Evolutionary conservation across 2,113 vertebrate genomes (phyloP), one percentile per base, ranked within the genome.

Genomic region (Eudyptes chrysolophus): DNA sequence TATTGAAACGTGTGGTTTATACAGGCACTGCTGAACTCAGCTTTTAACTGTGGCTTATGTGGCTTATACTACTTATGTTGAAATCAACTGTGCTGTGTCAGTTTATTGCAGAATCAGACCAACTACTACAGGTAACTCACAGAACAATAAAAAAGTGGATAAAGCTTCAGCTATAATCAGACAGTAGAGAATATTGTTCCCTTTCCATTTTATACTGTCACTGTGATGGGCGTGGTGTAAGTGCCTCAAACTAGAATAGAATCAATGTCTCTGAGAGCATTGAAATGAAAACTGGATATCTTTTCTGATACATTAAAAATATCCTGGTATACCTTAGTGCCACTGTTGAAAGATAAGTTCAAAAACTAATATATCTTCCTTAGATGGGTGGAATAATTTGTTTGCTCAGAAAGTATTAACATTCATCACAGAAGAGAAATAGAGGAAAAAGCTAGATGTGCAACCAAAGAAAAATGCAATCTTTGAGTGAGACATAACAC

Each of bases 1-100:
- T 38, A 24, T 32, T 38, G 55, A 66, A 61, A 66, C 0, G 0
- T 13, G 3, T 16, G 8, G 6, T 57, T 80, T 49, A 12, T 48
- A 36, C 10, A 34, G 38, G 26, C 16, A 40, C 5, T 64, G 25
- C 7, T 55, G 48, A 66, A 58, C 4, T 10, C 17, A 46, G 17
- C 27, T 82, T 66, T 84, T 44, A 65, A 24, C 38, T 22, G 3
- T 48, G 54, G 16, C 21, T 72, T 87, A 42, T 42, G 42, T 42
- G 42, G 42, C 13, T 42, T 16, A 42, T 22, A 64, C 9, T 57
- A 9, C 7, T 49, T 32, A 2, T 27, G 13, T 30, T 77, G 40
- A 85, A 85, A 80, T 57, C 19, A 44, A 32, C 34, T 46, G 12
- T 32, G 13, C 6, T 87, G 24, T 36, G 42, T n/a, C 51, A n/a